Evolutionary conservation across 2,797 vertebrate species (phyloP), one percentile per base, ranked within the genome.

Genomic region (Onychomys leucogaster): DNA sequence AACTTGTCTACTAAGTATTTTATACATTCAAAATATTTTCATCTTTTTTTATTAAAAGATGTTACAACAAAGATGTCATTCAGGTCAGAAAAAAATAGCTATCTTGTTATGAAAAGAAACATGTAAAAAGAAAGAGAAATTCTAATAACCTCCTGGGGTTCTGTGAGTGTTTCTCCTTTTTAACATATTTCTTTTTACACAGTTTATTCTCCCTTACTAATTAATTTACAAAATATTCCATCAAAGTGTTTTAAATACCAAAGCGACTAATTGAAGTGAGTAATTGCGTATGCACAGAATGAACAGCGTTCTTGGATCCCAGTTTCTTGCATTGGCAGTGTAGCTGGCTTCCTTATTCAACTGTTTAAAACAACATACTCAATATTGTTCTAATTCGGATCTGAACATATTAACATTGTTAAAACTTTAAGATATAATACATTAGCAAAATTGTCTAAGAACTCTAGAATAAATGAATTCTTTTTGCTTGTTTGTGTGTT

Each of bases 191-290:
- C 12, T 75, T 93, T 76, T 59, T 77, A 63, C 34, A 19, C 0
- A 63, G 21, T 83, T 94, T 37, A 46, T 82, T 65, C 37, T 73
- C 14, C 9, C 25, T 90, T 85, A 67, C 12, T 82, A 77, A 67
- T 83, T 61, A 88, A 93, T 63, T 89, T 59, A 93, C 23, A 65
- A 86, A 94, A 46, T 71, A 5, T 43, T 80, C 90, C 17, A 43
- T 14, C 75, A 32, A 78, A 27, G 0, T 81, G 11, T 85, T 96
- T 88, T 92, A 65, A 85, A n/a, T 89, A 92, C 61, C 37, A 63
- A 29, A 80, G 49, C 80, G 19, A 75, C 81, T 55, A 89, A 76
- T 23, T 77, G 43, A 92, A 63, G 17, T 69, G n/a, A 61, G 16
- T 85, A 89, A 71, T 27, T 84, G 46, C 63, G 52, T 61, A 69